phyloP scores from a whole-genome alignment of 2,113 vertebrate species.

The Argyrosomus japonicus region DNA sequence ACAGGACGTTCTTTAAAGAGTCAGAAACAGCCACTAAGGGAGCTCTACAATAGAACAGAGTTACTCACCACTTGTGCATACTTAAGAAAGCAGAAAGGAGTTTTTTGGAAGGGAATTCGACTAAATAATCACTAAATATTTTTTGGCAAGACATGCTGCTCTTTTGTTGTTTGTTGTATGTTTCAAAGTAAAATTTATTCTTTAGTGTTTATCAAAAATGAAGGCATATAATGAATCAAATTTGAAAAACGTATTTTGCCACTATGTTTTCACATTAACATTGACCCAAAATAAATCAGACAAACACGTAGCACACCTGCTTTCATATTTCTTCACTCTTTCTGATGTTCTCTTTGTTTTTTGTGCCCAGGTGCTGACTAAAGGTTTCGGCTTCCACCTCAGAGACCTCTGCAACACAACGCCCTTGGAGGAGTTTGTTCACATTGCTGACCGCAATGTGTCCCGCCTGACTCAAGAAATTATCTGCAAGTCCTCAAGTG shows the following conservation, averaged over 20 bases:
- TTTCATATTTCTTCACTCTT: not conserved
- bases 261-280: not conserved
- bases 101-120: not conserved
- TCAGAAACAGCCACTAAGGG: not conserved
- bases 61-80: constrained; percentile 2
- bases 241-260: too few species aligned
- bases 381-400: constrained; percentile 88
- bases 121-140: not conserved
- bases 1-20: not conserved
- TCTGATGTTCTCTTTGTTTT: not conserved
- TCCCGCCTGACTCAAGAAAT: constrained; percentile 82
- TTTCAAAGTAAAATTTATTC: not conserved
- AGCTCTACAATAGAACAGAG: not conserved
- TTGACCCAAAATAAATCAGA: too few species aligned
- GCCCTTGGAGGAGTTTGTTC: constrained; percentile 84
- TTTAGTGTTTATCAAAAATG: not conserved
- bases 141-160: not conserved
- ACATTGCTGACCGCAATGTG: constrained; percentile 79
- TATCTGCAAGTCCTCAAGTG: constrained; percentile 86
- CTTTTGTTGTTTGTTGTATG: not conserved
- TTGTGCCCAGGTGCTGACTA: constrained; percentile 85
- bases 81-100: not conserved
- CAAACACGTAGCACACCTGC: not conserved
- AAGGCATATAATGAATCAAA: not conserved
- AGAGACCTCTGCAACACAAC: constrained; percentile 89